These are phyloP conservation scores for Amphipoea lucens DNA, from an alignment of 2,888 invertebrate species.

Conservation along the genomic window DNA sequence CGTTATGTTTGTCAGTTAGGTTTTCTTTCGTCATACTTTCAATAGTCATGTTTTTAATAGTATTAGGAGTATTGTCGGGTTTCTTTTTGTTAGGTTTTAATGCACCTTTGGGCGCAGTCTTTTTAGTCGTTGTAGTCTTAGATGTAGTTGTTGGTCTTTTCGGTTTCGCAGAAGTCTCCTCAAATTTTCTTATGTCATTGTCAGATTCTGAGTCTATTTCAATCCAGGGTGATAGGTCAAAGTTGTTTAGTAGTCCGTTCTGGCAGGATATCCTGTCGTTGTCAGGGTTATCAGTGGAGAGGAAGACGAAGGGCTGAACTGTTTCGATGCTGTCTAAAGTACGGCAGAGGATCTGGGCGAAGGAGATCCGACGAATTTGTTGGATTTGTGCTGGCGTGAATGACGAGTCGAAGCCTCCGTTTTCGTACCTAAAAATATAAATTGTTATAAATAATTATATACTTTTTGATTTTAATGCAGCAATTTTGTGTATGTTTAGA, in stretches of 20 bases:
- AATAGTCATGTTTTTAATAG: slow-evolving; percentile 70
- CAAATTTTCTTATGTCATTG: slow-evolving; percentile 83
- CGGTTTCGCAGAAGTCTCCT: slow-evolving; percentile 75
- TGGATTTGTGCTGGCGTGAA: slow-evolving; percentile 94
- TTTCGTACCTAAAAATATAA: slow-evolving; percentile 92
- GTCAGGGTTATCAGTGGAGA: slow-evolving; percentile 90
- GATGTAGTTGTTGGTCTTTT: slow-evolving; percentile 70
- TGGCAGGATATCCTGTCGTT: slow-evolving; percentile 91
- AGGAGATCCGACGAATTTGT: slow-evolving; percentile 92
- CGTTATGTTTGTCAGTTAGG: slow-evolving; percentile 68
- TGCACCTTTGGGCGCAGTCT: slow-evolving; percentile 60
- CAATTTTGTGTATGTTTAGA: background rate
- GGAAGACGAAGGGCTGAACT: slow-evolving; percentile 93
- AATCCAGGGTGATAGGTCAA: slow-evolving; percentile 91
- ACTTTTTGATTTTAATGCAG: background rate
- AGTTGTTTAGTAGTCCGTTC: slow-evolving; percentile 88
- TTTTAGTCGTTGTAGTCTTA: slow-evolving; percentile 74
- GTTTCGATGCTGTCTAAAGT: slow-evolving; percentile 92
- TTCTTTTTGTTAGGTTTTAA: slow-evolving; percentile 70
- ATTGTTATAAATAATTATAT: background rate
- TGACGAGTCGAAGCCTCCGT: slow-evolving; percentile 93
- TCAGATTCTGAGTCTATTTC: slow-evolving; percentile 86
- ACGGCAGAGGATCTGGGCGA: slow-evolving; percentile 93
- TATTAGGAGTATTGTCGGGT: slow-evolving; percentile 66
- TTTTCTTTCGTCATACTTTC: slow-evolving; percentile 59